Base-by-base conservation (phyloP, 2,888 invertebrate genomes). In the Himalopsyche tibetana region DNA sequence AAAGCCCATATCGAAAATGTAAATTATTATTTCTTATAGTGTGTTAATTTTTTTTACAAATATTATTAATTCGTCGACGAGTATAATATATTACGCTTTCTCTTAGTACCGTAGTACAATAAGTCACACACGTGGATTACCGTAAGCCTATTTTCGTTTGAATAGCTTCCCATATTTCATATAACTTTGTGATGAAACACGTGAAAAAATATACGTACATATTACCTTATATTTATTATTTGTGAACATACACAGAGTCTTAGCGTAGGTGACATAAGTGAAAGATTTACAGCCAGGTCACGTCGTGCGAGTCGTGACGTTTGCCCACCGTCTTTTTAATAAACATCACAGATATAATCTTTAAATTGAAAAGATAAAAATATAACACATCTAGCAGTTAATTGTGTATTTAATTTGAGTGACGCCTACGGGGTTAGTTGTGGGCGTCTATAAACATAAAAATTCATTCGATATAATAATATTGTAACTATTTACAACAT, bases 261-360 rank as follows among this genome's bases (percentile, higher is more conserved):
- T 36, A 15, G 38, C 74, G 74, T 36, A 74, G 74, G 74, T 74
- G 74, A 74, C 74, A 74, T 12, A 74, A 74, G 19, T 74, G 74
- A 74, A 36, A 74, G 74, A 74, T 74, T 74, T 74, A 74, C 74
- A 36, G 15, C 74, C 74, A 74, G 74, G 74, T 74, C 74, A 74
- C 74, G 74, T 74, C 36, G 3, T 38, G 36, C 74, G 74, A 38
- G 38, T 74, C 74, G 36, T 15, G 74, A 15, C 28, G 38, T 36
- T 74, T 74, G 74, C 74, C 74, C 74, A 74, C 74, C 38, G 74
- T 36, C 63, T 63, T 51, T 51, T 19, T 74, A 74, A 74, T 74
- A 74, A 74, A 15, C 74, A 74, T 74, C 74, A 74, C 74, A 38
- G 74, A 74, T 74, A 74, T 74, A 74, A 74, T 74, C 74, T 74